phyloP scores from a whole-genome alignment of 2,113 vertebrate species.

The Ptilorrhoa leucosticta region DNA sequence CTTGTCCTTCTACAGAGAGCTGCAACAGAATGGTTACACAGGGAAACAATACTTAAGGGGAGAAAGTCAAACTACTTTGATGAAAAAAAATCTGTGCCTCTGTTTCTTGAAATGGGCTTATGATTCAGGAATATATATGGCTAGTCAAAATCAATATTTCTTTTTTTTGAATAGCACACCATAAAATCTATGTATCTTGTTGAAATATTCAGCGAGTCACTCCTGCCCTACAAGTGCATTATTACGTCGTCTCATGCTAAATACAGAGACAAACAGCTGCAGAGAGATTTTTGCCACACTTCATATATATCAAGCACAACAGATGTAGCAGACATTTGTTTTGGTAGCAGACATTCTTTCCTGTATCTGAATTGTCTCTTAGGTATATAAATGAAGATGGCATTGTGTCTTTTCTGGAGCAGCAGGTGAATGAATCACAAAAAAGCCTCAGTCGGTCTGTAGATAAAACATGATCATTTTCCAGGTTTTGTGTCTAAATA shows the following conservation, averaged over 20 bases:
- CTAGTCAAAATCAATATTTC: not conserved
- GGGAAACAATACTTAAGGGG: not conserved
- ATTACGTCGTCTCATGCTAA: constrained; percentile 7
- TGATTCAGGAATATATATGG: not conserved
- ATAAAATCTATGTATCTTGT: not conserved
- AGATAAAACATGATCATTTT: constrained; percentile 51
- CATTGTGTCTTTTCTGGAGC: constrained; percentile 50
- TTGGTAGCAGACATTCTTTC: not conserved
- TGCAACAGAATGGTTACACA: not conserved
- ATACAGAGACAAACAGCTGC: constrained; percentile 28
- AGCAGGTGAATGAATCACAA: constrained; percentile 51
- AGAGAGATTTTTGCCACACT: constrained; percentile 13
- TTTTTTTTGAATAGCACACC: not conserved
- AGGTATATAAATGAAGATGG: constrained; percentile 46
- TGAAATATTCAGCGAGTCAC: not conserved
- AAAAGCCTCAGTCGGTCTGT: constrained; percentile 23
- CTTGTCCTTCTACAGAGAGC: not conserved
- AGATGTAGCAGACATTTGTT: constrained; percentile 4
- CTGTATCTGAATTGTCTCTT: not conserved
- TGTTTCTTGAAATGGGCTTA: not conserved
- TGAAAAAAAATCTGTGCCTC: not conserved
- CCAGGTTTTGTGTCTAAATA: constrained; percentile 44
- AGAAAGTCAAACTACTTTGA: not conserved
- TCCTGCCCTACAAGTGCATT: not conserved
- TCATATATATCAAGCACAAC: not conserved